These are phyloP conservation scores for Onychostoma macrolepis DNA, from an alignment of 2,113 vertebrate species.

Conservation along the genomic window DNA sequence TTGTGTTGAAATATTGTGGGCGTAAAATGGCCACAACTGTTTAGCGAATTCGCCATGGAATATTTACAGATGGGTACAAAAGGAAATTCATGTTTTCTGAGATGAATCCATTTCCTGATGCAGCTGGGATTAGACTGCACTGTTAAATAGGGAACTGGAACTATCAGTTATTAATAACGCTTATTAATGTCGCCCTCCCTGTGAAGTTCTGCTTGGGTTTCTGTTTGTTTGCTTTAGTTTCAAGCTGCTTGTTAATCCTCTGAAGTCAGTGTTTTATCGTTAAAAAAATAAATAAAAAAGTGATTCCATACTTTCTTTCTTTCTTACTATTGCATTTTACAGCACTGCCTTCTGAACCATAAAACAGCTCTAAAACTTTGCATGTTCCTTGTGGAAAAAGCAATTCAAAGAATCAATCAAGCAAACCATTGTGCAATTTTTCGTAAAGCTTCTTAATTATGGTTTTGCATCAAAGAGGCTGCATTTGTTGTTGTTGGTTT, in stretches of 20 bases:
- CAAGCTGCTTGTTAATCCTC: neutral
- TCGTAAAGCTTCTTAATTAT: neutral
- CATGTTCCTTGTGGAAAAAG: neutral
- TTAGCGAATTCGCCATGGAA: neutral
- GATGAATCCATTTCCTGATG: neutral
- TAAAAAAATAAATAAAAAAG: neutral
- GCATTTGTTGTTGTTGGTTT: neutral
- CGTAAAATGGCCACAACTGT: neutral
- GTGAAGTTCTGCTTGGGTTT: neutral
- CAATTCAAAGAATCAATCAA: constrained; percentile 3
- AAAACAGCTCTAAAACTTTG: neutral
- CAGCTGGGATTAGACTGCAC: neutral
- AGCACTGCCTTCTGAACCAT: neutral
- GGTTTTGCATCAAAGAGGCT: neutral
- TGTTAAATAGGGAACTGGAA: constrained; percentile 20
- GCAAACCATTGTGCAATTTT: neutral
- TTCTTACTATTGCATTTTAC: neutral
- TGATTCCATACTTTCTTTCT: neutral
- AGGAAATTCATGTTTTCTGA: neutral
- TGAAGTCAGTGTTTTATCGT: neutral
- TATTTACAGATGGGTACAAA: neutral
- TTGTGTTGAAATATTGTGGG: neutral
- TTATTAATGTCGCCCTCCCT: neutral
- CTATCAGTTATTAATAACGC: neutral
- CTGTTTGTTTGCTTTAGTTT: neutral